phyloP scores from a whole-genome alignment of 2,113 vertebrate species.

The Harpagus bidentatus region DNA sequence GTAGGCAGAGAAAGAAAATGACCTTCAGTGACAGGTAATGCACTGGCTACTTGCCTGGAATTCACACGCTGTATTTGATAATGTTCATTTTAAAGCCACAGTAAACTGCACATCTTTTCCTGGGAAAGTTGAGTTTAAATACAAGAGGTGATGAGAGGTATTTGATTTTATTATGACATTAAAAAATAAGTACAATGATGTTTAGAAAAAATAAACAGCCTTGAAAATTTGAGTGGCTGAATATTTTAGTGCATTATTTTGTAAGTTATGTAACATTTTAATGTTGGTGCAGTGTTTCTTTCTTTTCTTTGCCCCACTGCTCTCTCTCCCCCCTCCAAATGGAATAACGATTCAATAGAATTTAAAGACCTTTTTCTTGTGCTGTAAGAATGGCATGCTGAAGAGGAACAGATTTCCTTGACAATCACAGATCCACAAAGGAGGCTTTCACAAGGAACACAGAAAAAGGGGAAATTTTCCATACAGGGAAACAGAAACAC shows the following conservation, averaged over 20 bases:
- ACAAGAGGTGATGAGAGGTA: not conserved
- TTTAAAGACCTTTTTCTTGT: slow-evolving; percentile 33
- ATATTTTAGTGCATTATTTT: slow-evolving; percentile 1
- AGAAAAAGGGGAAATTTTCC: not conserved
- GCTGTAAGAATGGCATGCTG: slow-evolving; percentile 1
- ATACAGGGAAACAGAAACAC: not conserved
- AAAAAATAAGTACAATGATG: slow-evolving; percentile 4
- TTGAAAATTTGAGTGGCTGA: slow-evolving; percentile 24
- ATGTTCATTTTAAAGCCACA: slow-evolving; percentile 29
- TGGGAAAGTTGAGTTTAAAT: not conserved
- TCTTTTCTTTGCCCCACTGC: not conserved
- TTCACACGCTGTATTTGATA: slow-evolving; percentile 27
- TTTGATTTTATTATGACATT: slow-evolving; percentile 19
- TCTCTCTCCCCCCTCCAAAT: not conserved
- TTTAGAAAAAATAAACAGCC: slow-evolving; percentile 20
- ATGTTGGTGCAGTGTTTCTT: not conserved
- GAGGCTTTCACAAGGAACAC: not conserved
- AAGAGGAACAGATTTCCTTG: slow-evolving; percentile 47
- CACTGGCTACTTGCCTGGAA: slow-evolving; percentile 25
- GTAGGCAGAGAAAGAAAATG: not conserved
- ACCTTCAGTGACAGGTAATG: slow-evolving; percentile 7
- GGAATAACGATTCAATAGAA: not conserved
- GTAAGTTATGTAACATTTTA: not conserved
- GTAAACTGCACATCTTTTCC: slow-evolving; percentile 20
- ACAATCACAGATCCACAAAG: slow-evolving; percentile 6